Conservation (phyloP, 2,888 invertebrate species). For the Listrodromus nycthemerus region DNA sequence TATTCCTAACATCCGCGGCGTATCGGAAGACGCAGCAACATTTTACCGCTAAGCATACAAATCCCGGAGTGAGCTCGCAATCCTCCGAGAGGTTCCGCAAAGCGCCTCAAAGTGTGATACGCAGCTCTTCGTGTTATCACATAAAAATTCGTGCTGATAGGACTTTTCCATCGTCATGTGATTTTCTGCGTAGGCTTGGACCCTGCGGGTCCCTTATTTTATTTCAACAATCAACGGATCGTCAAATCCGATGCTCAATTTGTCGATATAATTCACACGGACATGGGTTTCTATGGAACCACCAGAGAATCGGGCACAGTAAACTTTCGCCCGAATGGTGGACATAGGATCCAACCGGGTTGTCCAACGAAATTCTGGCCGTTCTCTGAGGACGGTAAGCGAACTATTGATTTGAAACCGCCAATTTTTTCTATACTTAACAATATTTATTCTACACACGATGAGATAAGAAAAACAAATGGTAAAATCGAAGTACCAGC, state of each 20-base stretch:
- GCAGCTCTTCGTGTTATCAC: neutral
- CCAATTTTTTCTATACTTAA: neutral
- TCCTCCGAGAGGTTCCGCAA: neutral
- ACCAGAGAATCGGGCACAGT: conserved; percentile 80
- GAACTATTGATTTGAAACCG: neutral
- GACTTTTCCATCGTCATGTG: neutral
- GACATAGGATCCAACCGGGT: conserved; percentile 85
- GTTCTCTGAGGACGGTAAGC: conserved; percentile 79
- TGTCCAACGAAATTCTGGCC: conserved; percentile 75
- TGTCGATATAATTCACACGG: conserved; percentile 86
- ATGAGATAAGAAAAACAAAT: neutral
- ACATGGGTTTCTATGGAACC: conserved; percentile 84
- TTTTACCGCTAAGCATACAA: neutral
- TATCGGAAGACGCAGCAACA: neutral
- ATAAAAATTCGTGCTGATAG: neutral
- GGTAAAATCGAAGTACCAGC: no score
- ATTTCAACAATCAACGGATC: conserved; percentile 81
- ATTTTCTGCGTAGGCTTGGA: conserved; percentile 82
- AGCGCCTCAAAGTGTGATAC: neutral
- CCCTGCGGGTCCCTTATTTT: conserved; percentile 85
- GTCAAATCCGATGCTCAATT: conserved; percentile 82
- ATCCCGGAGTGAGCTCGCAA: neutral
- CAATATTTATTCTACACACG: no score
- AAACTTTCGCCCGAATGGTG: conserved; percentile 86
- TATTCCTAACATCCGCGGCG: neutral